Evolutionary conservation across 2,113 vertebrate species (phyloP).

Genomic region (Antechinus flavipes): DNA sequence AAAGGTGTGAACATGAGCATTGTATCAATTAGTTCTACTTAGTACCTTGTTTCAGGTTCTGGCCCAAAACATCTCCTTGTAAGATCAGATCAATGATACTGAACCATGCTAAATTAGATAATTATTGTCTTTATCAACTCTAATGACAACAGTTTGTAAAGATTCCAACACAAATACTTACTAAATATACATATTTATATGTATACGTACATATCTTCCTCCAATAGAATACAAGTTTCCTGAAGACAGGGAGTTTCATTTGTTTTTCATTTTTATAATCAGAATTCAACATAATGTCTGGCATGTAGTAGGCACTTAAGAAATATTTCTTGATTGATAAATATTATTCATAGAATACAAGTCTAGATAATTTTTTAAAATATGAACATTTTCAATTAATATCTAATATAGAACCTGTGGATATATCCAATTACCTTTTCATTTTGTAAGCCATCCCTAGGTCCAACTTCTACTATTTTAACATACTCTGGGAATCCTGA

Average conservation of each 20-base stretch:
- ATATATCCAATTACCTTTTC: conserved; percentile 89
- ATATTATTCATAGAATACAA: not conserved
- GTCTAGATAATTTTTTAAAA: not conserved
- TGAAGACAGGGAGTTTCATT: not conserved
- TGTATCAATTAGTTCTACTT: too few species aligned
- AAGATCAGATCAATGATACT: too few species aligned
- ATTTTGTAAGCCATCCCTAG: conserved; percentile 97
- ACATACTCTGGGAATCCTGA: conserved; percentile 90
- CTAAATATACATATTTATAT: not conserved
- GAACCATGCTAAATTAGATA: too few species aligned
- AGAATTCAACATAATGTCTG: not conserved
- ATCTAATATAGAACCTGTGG: conserved; percentile 27
- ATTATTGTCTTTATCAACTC: too few species aligned
- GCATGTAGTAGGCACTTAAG: not conserved
- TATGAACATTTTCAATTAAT: conserved; percentile 13
- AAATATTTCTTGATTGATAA: not conserved
- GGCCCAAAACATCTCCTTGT: too few species aligned
- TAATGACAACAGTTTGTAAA: too few species aligned
- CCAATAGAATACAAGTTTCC: not conserved
- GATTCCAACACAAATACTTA: not conserved
- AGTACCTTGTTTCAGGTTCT: too few species aligned
- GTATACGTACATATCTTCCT: not conserved
- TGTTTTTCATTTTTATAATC: not conserved
- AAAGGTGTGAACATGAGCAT: too few species aligned
- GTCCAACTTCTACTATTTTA: conserved; percentile 97